Evolutionary conservation across 2,113 vertebrate genomes (phyloP).

Genomic region (Seriola dumerili): DNA sequence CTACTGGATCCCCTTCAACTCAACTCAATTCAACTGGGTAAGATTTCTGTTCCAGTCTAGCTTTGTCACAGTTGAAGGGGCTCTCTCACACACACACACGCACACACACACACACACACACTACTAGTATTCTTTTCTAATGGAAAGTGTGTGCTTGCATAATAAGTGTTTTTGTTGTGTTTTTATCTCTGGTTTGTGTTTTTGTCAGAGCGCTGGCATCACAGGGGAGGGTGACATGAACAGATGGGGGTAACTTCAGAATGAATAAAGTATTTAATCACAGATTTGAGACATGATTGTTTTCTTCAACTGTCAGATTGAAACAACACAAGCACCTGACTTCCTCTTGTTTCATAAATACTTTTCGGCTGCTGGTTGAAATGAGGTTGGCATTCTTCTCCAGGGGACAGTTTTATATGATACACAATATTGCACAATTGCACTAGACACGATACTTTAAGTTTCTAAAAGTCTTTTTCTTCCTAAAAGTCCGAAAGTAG

Average conservation of each 20-base stretch:
- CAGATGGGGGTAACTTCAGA: no score
- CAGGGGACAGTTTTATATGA: no score
- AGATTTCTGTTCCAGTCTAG: background rate
- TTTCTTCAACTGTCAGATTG: background rate
- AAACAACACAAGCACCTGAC: no score
- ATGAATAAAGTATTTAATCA: background rate
- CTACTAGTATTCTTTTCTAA: background rate
- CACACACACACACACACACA: no score
- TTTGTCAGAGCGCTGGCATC: background rate
- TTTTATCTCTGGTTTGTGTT: background rate
- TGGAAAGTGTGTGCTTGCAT: background rate
- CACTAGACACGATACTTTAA: no score
- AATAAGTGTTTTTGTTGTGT: background rate
- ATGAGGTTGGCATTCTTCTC: no score
- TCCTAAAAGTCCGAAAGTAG: no score
- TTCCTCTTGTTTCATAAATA: no score
- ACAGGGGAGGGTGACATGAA: no score
- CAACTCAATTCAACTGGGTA: background rate
- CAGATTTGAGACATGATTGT: background rate
- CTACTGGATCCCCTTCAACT: slow-evolving; percentile 21
- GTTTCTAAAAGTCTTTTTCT: no score
- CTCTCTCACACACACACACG: background rate
- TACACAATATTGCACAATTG: no score
- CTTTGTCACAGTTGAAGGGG: background rate
- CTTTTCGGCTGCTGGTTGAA: no score